Percentiles rank a stretch among this genome's conserved stretches.
These are phyloP conservation scores for Adela reaumurella DNA, from an alignment of 2,888 invertebrate species.

Conservation along the genomic window DNA sequence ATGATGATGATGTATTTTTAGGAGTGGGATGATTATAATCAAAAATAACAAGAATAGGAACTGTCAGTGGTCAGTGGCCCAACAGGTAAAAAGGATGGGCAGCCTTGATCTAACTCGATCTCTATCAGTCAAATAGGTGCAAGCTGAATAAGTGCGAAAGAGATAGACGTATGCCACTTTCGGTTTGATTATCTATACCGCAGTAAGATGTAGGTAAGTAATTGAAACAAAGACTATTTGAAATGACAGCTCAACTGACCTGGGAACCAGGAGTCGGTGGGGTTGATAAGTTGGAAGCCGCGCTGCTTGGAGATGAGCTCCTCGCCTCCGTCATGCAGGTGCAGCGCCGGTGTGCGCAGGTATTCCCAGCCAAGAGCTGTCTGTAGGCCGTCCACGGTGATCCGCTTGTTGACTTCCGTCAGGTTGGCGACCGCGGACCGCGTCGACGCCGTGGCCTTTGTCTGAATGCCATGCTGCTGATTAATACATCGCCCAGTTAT, in stretches of 20 bases:
- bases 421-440: constrained; percentile 82
- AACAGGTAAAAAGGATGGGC: no score
- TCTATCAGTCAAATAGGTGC: no score
- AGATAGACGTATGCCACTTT: no score
- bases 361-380: constrained; percentile 82
- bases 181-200: background rate
- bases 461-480: constrained; percentile 73
- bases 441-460: constrained; percentile 82
- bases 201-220: background rate
- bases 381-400: constrained; percentile 69
- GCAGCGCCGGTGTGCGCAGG: constrained; percentile 67
- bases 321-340: constrained; percentile 68
- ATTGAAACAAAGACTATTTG: constrained; percentile 11
- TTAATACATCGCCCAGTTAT: constrained; percentile 31
- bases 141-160: background rate
- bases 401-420: constrained; percentile 65
- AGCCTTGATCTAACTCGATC: no score
- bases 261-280: constrained; percentile 85
- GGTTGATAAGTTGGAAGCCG: constrained; percentile 83
- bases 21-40: no score
- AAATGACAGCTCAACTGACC: no score
- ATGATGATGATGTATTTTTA: no score
- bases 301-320: constrained; percentile 69
- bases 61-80: no score
- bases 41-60: no score